phyloP scores from a whole-genome alignment of 2,888 invertebrate species.

The Coleophora deauratella region DNA sequence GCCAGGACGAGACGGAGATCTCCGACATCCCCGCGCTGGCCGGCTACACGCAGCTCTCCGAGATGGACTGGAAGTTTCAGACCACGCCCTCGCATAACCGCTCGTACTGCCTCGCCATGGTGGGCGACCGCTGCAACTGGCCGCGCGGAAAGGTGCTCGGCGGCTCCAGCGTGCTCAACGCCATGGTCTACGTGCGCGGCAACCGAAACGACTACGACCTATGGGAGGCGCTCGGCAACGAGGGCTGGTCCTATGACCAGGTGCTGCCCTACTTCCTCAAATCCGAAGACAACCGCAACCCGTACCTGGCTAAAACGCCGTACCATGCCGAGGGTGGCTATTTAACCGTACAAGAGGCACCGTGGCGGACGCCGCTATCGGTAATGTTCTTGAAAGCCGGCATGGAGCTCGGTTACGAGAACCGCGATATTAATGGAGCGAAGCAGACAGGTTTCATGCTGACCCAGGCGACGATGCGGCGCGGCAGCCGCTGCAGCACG shows the following conservation, averaged over 20 bases:
- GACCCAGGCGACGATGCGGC: constrained; percentile 87
- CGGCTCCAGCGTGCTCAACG: constrained; percentile 90
- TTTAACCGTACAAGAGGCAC: constrained; percentile 87
- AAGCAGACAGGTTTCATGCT: constrained; percentile 91
- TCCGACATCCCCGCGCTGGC: constrained; percentile 90
- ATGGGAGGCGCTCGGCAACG: constrained; percentile 88
- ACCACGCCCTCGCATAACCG: constrained; percentile 85
- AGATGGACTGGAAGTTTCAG: constrained; percentile 94
- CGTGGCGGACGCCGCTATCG: constrained; percentile 87
- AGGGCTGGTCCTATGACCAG: constrained; percentile 89
- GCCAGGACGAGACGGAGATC: constrained; percentile 90
- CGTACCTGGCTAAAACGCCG: constrained; percentile 81
- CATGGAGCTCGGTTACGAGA: constrained; percentile 85
- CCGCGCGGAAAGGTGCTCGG: constrained; percentile 94
- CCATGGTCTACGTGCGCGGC: constrained; percentile 94
- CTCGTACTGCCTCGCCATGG: constrained; percentile 91
- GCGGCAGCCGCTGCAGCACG: constrained; percentile 90
- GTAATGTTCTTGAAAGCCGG: constrained; percentile 89
- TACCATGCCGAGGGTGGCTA: constrained; percentile 88
- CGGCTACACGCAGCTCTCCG: constrained; percentile 88
- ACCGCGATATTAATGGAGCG: constrained; percentile 87
- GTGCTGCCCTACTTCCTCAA: constrained; percentile 89
- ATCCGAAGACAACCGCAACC: constrained; percentile 91
- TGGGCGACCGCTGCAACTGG: constrained; percentile 91
- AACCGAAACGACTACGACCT: constrained; percentile 89